These are phyloP conservation scores for Xiphias gladius DNA, from an alignment of 2,113 vertebrate genomes.

Conservation along the genomic window DNA sequence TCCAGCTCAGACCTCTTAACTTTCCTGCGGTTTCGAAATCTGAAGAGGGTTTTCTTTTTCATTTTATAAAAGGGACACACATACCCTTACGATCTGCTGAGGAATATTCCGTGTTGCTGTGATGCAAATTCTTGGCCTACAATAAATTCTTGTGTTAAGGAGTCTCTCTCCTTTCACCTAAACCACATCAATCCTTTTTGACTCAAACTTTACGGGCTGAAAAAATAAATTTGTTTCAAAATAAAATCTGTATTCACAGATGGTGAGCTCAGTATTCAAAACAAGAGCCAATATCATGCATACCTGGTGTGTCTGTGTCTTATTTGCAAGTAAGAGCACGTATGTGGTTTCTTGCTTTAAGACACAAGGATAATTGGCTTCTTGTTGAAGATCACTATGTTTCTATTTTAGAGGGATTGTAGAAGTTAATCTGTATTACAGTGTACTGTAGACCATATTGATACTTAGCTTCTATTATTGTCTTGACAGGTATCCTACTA, in stretches of 20 bases:
- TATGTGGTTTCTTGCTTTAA: background rate
- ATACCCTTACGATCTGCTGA: background rate
- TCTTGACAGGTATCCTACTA: background rate
- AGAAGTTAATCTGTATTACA: too few species aligned
- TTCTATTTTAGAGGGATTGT: background rate
- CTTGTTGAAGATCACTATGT: background rate
- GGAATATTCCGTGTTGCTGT: background rate
- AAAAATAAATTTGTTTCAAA: background rate
- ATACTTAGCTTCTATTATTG: background rate
- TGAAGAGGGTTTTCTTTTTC: background rate
- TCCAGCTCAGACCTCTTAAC: constrained; percentile 12
- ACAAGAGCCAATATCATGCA: background rate
- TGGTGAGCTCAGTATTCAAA: background rate
- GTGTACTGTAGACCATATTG: background rate
- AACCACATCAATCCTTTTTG: background rate
- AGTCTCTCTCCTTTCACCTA: background rate
- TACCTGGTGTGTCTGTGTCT: background rate
- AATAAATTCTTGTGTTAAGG: background rate
- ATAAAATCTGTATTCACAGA: background rate
- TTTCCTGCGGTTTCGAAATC: background rate
- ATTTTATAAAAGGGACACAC: background rate
- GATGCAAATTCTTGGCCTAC: background rate
- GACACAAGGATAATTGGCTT: background rate
- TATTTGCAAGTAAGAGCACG: background rate
- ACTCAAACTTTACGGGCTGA: background rate